These are phyloP conservation scores for Cuniculus paca DNA, from an alignment of 2,797 vertebrate genomes.

Conservation along the genomic window DNA sequence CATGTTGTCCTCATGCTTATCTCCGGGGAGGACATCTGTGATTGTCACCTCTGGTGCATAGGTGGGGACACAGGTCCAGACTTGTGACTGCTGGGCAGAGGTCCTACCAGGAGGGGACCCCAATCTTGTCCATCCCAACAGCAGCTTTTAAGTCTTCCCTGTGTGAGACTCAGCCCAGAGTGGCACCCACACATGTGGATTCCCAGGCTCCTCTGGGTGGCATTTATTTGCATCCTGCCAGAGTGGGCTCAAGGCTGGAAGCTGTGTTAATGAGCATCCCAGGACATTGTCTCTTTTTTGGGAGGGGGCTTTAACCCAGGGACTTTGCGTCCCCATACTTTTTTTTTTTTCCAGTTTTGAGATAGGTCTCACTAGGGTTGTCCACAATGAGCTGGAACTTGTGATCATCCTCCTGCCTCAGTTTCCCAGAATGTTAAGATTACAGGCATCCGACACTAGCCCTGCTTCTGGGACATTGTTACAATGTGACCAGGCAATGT, in stretches of 20 bases:
- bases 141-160: background rate
- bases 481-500: no score
- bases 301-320: background rate
- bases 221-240: background rate
- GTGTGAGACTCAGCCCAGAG: rapidly evolving
- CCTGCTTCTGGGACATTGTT: background rate
- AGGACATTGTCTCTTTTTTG: background rate
- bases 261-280: background rate
- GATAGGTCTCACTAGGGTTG: background rate
- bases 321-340: background rate
- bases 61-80: background rate
- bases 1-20: rapidly evolving
- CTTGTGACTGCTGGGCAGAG: no score
- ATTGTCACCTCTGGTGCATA: rapidly evolving
- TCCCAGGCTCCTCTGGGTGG: background rate
- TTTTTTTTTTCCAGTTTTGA: background rate
- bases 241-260: background rate
- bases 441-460: background rate
- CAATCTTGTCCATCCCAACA: background rate
- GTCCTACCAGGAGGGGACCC: background rate
- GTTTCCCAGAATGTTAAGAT: background rate
- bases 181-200: background rate
- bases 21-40: background rate
- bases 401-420: background rate
- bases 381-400: background rate